Evolutionary conservation across 2,888 invertebrate genomes (phyloP).

Genomic region (Pandemis heparana): DNA sequence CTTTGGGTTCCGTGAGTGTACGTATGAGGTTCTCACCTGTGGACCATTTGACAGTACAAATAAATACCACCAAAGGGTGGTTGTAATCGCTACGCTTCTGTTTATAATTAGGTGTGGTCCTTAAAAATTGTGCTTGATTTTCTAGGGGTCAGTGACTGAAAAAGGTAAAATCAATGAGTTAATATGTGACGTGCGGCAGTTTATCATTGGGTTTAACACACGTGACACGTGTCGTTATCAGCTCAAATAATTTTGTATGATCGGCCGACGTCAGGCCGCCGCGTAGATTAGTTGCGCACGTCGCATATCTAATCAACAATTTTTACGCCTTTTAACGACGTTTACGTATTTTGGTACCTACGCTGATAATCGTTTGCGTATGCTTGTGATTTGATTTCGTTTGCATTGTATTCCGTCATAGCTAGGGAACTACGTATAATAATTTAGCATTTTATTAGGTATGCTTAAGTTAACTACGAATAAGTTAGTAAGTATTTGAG

Average conservation of each 20-base stretch:
- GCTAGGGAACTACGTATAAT: not conserved
- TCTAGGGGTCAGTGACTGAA: not conserved
- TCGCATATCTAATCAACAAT: slow-evolving; percentile 32
- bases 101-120: too few relatives aligned
- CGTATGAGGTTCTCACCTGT: too few relatives aligned
- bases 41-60: too few relatives aligned
- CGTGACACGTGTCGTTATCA: not conserved
- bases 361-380: slow-evolving; percentile 30
- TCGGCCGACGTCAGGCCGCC: not conserved
- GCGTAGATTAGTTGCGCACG: not conserved
- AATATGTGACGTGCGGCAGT: not conserved
- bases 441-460: not conserved
- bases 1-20: too few relatives aligned
- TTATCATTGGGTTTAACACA: not conserved
- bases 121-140: too few relatives aligned
- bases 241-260: not conserved
- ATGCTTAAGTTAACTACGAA: not conserved
- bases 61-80: too few relatives aligned
- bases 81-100: too few relatives aligned
- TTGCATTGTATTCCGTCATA: not conserved
- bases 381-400: not conserved
- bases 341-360: slow-evolving; percentile 21
- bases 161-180: not conserved
- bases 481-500: too few relatives aligned
- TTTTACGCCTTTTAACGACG: slow-evolving; percentile 33